These are phyloP conservation scores for Alsophila aescularia DNA, from an alignment of 2,888 invertebrate genomes.

Conservation along the genomic window DNA sequence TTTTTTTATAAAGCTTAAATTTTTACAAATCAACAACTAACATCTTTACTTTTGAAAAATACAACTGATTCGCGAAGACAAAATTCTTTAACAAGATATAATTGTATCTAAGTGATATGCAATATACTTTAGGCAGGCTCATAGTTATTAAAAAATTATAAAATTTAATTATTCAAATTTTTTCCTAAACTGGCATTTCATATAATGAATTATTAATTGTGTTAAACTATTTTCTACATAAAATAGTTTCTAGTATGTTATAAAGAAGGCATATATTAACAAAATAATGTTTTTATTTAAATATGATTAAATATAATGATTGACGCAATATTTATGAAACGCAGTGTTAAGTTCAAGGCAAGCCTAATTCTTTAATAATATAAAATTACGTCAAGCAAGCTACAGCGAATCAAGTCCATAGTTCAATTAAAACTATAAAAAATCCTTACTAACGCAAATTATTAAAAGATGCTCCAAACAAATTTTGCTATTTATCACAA, in stretches of 20 bases:
- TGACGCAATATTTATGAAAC: not conserved
- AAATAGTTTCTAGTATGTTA: too few species aligned
- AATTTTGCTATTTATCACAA: constrained; percentile 63
- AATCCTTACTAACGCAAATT: constrained; percentile 31
- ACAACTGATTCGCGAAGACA: constrained; percentile 50
- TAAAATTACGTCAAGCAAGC: constrained; percentile 25
- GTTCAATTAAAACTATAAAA: constrained; percentile 17
- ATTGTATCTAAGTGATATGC: constrained; percentile 79
- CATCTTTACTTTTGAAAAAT: constrained; percentile 52
- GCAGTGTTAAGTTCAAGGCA: constrained; percentile 5
- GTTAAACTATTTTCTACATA: too few species aligned
- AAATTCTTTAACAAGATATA: constrained; percentile 55
- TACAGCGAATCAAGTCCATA: constrained; percentile 30
- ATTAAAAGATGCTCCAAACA: constrained; percentile 35
- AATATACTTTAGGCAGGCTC: constrained; percentile 81
- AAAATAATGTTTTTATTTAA: too few species aligned
- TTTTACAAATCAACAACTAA: constrained; percentile 40
- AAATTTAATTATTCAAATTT: constrained; percentile 25
- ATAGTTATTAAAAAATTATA: constrained; percentile 39
- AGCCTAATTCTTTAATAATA: constrained; percentile 18
- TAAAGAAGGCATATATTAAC: too few species aligned
- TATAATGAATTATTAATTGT: too few species aligned
- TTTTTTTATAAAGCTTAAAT: constrained; percentile 43
- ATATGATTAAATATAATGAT: too few species aligned
- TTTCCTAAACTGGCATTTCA: not conserved